These are phyloP conservation scores for Rhipidura dahli DNA, from an alignment of 2,113 vertebrate genomes.

Conservation along the genomic window DNA sequence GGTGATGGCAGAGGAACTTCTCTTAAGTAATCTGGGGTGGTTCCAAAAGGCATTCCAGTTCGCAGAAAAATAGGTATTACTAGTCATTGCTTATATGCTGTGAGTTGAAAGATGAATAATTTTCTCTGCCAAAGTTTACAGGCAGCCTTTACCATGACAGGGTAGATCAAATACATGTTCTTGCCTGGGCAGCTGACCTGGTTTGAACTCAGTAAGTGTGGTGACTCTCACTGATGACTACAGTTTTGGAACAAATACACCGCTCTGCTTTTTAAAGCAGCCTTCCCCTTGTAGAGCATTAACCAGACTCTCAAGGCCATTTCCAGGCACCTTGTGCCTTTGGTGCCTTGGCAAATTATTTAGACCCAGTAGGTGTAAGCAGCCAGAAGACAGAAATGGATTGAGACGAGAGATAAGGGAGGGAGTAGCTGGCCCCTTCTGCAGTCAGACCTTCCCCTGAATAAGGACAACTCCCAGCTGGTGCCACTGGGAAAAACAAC, in stretches of 20 bases:
- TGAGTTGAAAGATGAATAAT: slow-evolving; percentile 45
- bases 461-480: slow-evolving; percentile 40
- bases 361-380: neutral
- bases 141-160: slow-evolving; percentile 21
- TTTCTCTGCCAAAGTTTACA: slow-evolving; percentile 38
- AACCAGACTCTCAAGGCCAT: neutral
- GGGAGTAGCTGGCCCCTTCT: neutral
- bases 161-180: neutral
- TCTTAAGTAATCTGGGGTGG: slow-evolving; percentile 12
- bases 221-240: neutral
- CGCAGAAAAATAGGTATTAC: slow-evolving; percentile 56
- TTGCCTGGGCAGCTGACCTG: slow-evolving; percentile 52
- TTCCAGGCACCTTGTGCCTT: neutral
- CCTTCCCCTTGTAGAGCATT: slow-evolving; percentile 3
- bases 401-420: neutral
- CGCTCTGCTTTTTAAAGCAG: slow-evolving; percentile 8
- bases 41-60: slow-evolving; percentile 50
- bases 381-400: neutral
- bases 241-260: slow-evolving; percentile 31
- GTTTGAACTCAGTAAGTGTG: slow-evolving; percentile 39
- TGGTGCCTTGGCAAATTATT: neutral
- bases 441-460: neutral
- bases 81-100: slow-evolving; percentile 11
- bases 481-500: slow-evolving; percentile 32
- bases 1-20: neutral